These are phyloP conservation scores for Gouania willdenowi DNA, from an alignment of 2,797 vertebrate genomes.

Conservation along the genomic window DNA sequence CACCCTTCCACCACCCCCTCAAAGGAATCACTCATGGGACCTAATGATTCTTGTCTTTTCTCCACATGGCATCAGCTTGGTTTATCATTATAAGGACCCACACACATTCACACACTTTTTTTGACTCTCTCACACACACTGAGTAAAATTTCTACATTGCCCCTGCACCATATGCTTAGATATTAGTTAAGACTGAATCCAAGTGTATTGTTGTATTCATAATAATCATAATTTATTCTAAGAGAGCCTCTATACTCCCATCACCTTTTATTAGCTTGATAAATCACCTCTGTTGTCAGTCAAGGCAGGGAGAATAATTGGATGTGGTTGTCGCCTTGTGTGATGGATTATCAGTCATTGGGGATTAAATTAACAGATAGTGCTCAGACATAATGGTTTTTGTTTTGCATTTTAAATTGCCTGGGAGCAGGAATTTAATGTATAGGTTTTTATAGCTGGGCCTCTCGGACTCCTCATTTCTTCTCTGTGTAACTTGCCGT, in stretches of 20 bases:
- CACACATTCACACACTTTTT: constrained; percentile 2
- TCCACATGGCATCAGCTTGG: constrained; percentile 55
- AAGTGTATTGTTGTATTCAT: constrained; percentile 63
- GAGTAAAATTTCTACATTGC: constrained; percentile 31
- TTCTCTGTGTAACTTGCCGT: constrained; percentile 17
- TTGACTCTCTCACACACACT: constrained; percentile 9
- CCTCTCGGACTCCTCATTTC: constrained; percentile 53
- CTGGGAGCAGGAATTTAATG: constrained; percentile 89
- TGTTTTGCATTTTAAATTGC: constrained; percentile 99
- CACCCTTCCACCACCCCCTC: constrained; percentile 4
- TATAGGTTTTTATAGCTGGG: constrained; percentile 87
- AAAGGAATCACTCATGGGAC: constrained; percentile 49
- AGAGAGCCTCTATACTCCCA: constrained; percentile 90
- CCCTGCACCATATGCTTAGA: constrained; percentile 48
- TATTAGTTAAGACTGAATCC: constrained; percentile 60
- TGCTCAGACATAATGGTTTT: constrained; percentile 99
- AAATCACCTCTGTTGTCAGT: constrained; percentile 99
- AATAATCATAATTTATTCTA: constrained; percentile 80
- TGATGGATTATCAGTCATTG: constrained; percentile 99
- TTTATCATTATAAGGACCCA: constrained; percentile 52
- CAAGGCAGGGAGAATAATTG: constrained; percentile 99
- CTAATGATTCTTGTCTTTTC: constrained; percentile 65
- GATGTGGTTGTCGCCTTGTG: constrained; percentile 99
- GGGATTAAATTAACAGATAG: constrained; percentile 99
- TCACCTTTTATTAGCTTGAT: constrained; percentile 99